Base-by-base conservation (phyloP, 2,888 invertebrate genomes). In the Ethmia dodecea region DNA sequence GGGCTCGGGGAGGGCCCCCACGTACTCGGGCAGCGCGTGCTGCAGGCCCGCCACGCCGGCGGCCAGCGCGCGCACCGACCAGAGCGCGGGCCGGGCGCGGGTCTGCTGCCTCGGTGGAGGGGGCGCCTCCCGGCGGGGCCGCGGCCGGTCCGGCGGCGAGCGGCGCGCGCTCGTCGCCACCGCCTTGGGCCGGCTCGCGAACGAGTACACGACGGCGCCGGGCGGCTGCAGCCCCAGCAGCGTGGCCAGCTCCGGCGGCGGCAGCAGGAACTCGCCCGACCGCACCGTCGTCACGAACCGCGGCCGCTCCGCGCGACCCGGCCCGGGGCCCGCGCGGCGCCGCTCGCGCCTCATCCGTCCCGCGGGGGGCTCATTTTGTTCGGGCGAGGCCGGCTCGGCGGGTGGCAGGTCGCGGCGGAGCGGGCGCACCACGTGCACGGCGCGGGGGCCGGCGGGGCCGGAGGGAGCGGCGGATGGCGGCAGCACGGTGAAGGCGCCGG, bases 221-320 rank as follows among this genome's bases (percentile, higher is more conserved):
- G 72, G 63, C 31, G 58, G 57, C 37, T 83, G 73, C 37, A 92
- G 79, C 0, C 91, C 91, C 12, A 92, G 78, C n/a, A 91, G 76
- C 4, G 76, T 71, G 5, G 93, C 92, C 27, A 91, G 74, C 57
- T 90, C 90, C n/a, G 91, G 90, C 1, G 94, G 93, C 3, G 95
- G 94, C 58, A 92, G 90, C 45, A 94, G 75, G 64, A 94, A 95
- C 54, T 91, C 90, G 2, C 95, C 95, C 32, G 89, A 90, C 52
- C 91, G 92, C 27, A 95, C 95, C 0, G 94, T 94, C 6, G 94
- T 94, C 45, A 95, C 90, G 61, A 95, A 95, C 6, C 93, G 89
- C 91, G 90, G 2, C 95, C 95, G 33, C 89, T 90, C 52, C 91
- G 92, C 27, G 95, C 95, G 0, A 94, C 94, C 6, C 94, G 94